These are phyloP conservation scores for Pseudomugil tenellus DNA, from an alignment of 2,797 vertebrate genomes.

Conservation along the genomic window DNA sequence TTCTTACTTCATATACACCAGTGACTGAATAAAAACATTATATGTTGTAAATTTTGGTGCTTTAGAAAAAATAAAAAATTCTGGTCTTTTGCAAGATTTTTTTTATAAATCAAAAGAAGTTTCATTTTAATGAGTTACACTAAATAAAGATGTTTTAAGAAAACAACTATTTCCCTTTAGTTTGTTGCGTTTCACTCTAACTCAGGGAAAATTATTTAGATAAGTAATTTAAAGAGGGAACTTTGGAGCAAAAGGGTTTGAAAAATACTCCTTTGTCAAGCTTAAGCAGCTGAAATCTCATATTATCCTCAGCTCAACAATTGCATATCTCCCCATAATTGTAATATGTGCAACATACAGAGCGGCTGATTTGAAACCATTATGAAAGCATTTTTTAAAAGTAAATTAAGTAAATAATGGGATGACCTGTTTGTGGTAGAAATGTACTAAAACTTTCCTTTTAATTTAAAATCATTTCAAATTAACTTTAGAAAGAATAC, in stretches of 20 bases:
- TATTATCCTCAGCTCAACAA: not conserved
- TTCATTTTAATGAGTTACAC: not conserved
- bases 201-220: not conserved
- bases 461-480: not conserved
- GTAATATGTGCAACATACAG: not conserved
- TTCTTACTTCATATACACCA: not conserved
- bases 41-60: not conserved
- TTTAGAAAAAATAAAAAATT: not conserved
- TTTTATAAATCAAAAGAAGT: not conserved
- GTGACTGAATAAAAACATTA: not conserved
- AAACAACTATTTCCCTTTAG: not conserved
- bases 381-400: not conserved
- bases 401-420: not conserved
- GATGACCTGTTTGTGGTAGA: not conserved
- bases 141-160: not conserved
- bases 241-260: not conserved
- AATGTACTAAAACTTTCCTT: not conserved
- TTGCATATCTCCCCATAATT: not conserved
- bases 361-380: not conserved
- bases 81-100: not conserved
- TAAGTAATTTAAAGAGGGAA: not conserved
- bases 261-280: not conserved
- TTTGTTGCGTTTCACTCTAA: not conserved
- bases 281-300: not conserved
- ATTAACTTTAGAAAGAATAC: not conserved